Evolutionary conservation across 2,113 vertebrate species (phyloP).

Genomic region (Menura novaehollandiae): DNA sequence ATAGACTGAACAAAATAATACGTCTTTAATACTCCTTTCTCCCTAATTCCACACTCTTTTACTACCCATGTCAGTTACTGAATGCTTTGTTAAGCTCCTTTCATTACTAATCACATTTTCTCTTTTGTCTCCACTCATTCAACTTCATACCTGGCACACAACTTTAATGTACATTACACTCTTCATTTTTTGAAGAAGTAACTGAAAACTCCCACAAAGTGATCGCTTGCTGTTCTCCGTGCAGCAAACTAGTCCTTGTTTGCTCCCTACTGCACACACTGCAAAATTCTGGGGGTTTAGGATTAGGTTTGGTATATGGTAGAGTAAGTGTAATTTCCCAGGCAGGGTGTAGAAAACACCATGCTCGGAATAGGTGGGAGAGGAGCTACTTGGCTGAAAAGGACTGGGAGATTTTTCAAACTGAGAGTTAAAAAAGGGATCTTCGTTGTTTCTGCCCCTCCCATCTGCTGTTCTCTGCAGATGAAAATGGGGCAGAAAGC

Average conservation of each 20-base stretch:
- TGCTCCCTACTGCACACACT: not conserved
- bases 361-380: not conserved
- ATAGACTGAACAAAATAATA: not conserved
- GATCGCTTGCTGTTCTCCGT: not conserved
- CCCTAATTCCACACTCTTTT: not conserved
- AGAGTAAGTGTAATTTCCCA: not conserved
- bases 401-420: not conserved
- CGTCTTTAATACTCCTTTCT: not conserved
- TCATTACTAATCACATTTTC: not conserved
- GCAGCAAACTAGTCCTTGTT: not conserved
- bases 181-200: not conserved
- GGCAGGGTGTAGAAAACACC: not conserved
- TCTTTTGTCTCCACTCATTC: not conserved
- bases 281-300: not conserved
- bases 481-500: constrained; percentile 56
- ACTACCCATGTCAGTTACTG: not conserved
- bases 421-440: constrained; percentile 46
- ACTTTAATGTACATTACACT: not conserved
- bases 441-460: constrained; percentile 52
- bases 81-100: not conserved
- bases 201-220: not conserved
- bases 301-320: not conserved
- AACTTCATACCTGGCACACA: not conserved
- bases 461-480: constrained; percentile 30
- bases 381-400: not conserved